Evolutionary conservation across 2,888 invertebrate genomes (phyloP).

Genomic region (Tuberolachnus salignus): DNA sequence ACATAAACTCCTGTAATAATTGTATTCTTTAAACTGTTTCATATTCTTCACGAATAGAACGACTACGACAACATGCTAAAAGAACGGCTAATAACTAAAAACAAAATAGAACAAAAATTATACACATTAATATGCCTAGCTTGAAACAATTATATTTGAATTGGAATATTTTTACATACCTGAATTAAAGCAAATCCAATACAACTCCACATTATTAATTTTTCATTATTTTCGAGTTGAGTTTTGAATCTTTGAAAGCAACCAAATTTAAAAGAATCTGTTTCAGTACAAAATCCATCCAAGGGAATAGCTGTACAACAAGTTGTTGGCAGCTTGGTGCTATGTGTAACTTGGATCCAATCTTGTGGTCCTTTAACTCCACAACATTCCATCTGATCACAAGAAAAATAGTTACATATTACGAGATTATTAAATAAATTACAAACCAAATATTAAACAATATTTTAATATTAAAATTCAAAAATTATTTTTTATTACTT

Average conservation of each 20-base stretch:
- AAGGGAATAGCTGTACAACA: conserved; percentile 15
- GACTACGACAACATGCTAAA: conserved; percentile 45
- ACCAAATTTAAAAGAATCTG: conserved; percentile 7
- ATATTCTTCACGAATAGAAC: conserved; percentile 37
- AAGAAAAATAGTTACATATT: neutral
- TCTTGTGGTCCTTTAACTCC: conserved; percentile 38
- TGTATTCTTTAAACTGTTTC: conserved; percentile 42
- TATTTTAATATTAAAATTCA: neutral
- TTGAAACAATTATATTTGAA: neutral
- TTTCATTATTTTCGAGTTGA: neutral
- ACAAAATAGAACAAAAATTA: conserved; percentile 11
- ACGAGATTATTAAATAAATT: too few species aligned
- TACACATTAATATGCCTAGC: neutral
- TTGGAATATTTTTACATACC: conserved; percentile 12
- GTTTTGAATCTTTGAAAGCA: conserved; percentile 11
- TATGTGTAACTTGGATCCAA: conserved; percentile 15
- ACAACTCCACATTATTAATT: conserved; percentile 20
- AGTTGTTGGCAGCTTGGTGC: conserved; percentile 19
- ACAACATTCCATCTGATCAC: conserved; percentile 31
- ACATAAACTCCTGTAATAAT: neutral
- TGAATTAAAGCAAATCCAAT: conserved; percentile 43
- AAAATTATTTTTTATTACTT: conserved; percentile 17
- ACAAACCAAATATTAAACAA: neutral
- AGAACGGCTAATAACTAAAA: conserved; percentile 47
- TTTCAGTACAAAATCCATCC: conserved; percentile 19